These are phyloP conservation scores for Euplexia lucipara DNA, from an alignment of 2,888 invertebrate genomes.

Conservation along the genomic window DNA sequence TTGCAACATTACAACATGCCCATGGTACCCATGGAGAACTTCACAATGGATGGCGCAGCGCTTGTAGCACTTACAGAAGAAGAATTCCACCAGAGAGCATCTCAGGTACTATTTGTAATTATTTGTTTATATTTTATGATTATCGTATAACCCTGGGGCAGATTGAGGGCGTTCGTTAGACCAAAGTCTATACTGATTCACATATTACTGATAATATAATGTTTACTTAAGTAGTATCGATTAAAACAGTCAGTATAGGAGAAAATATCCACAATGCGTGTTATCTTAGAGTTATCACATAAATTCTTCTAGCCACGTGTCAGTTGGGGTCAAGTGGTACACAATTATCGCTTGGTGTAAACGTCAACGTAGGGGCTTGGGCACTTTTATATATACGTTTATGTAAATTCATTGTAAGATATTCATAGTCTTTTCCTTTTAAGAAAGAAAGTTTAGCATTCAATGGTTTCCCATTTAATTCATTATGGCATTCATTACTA, in stretches of 20 bases:
- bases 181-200: conserved; percentile 71
- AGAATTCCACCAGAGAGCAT: conserved; percentile 95
- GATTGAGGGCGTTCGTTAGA: conserved; percentile 71
- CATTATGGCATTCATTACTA: neutral
- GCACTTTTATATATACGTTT: conserved; percentile 31
- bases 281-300: conserved; percentile 51
- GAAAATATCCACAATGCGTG: conserved; percentile 56
- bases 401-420: conserved; percentile 11
- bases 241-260: conserved; percentile 47
- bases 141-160: conserved; percentile 66
- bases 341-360: conserved; percentile 50
- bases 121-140: conserved; percentile 46
- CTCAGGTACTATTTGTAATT: conserved; percentile 92
- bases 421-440: conserved; percentile 5
- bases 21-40: conserved; percentile 93
- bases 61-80: conserved; percentile 95
- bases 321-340: conserved; percentile 57
- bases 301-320: conserved; percentile 63
- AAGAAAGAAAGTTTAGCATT: neutral
- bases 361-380: conserved; percentile 40
- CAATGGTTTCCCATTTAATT: neutral
- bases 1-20: conserved; percentile 95
- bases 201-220: conserved; percentile 62
- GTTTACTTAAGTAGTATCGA: conserved; percentile 60
- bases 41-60: conserved; percentile 95